Conservation (phyloP, 2,888 invertebrate genomes). For the Reticulitermes lucifugus region DNA sequence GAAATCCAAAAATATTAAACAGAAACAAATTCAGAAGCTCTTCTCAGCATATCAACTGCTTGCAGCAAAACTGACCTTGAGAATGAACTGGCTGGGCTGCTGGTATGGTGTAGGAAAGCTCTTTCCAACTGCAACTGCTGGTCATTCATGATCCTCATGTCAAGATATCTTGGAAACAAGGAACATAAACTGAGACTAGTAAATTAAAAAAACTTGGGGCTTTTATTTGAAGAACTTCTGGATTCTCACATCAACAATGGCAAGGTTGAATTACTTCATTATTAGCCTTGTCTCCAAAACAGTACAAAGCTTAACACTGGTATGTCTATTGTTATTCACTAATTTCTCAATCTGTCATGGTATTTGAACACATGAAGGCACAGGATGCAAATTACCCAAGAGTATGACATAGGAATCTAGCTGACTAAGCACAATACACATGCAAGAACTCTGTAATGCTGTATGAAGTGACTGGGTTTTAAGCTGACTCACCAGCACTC, state of each 20-base stretch:
- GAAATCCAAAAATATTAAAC: background rate
- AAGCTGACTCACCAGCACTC: too few relatives aligned
- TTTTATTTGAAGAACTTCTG: background rate
- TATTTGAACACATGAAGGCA: too few relatives aligned
- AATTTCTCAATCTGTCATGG: too few relatives aligned
- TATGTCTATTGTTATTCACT: too few relatives aligned
- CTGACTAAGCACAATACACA: too few relatives aligned
- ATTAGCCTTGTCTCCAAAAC: background rate
- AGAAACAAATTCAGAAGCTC: background rate
- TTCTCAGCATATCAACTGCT: background rate
- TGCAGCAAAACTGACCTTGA: background rate
- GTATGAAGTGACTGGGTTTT: too few relatives aligned
- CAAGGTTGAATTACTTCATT: background rate
- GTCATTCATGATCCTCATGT: slow-evolving; percentile 27
- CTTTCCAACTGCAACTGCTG: slow-evolving; percentile 24
- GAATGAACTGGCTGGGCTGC: background rate
- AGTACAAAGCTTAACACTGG: too few relatives aligned
- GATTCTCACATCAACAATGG: background rate
- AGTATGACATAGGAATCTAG: too few relatives aligned
- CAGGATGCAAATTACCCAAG: too few relatives aligned
- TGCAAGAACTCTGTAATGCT: too few relatives aligned
- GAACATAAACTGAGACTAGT: background rate
- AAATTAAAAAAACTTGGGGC: background rate
- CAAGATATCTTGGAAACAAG: slow-evolving; percentile 23
- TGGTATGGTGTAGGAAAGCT: background rate